phyloP scores from a whole-genome alignment of 1,140 invertebrate species.

The Drosophila triauraria region DNA sequence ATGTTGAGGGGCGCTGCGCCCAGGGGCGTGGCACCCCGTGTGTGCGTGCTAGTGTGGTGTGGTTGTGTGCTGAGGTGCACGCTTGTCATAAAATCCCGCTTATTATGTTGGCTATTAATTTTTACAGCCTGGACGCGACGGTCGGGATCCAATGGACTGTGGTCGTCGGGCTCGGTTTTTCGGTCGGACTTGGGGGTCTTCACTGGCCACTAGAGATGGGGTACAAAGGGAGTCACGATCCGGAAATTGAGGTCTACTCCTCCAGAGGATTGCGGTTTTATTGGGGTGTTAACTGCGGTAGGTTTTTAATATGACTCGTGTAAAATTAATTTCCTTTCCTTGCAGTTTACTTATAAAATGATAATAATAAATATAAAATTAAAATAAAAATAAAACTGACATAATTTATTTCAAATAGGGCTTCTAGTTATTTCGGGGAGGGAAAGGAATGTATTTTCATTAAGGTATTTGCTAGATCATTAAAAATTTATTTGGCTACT shows the following conservation, averaged over 20 bases:
- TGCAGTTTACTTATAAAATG: background rate
- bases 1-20: background rate
- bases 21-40: slow-evolving; percentile 51
- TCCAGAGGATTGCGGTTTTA: background rate
- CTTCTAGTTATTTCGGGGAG: too few relatives aligned
- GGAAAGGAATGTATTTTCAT: too few relatives aligned
- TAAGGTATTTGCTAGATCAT: too few relatives aligned
- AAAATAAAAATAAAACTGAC: background rate
- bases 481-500: too few relatives aligned
- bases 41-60: slow-evolving; percentile 8
- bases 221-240: background rate
- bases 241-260: background rate
- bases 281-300: slow-evolving; percentile 14
- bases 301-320: background rate
- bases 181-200: slow-evolving; percentile 27
- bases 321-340: background rate
- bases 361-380: background rate
- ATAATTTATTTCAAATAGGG: too few relatives aligned
- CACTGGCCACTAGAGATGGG: slow-evolving; percentile 22
- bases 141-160: slow-evolving; percentile 47
- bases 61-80: slow-evolving; percentile 66
- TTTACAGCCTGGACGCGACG: slow-evolving; percentile 75
- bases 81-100: slow-evolving; percentile 82
- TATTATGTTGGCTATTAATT: slow-evolving; percentile 83
- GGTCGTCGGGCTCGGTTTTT: slow-evolving; percentile 16